These are phyloP conservation scores for Hippolais icterina DNA, from an alignment of 2,113 vertebrate species.

Conservation along the genomic window DNA sequence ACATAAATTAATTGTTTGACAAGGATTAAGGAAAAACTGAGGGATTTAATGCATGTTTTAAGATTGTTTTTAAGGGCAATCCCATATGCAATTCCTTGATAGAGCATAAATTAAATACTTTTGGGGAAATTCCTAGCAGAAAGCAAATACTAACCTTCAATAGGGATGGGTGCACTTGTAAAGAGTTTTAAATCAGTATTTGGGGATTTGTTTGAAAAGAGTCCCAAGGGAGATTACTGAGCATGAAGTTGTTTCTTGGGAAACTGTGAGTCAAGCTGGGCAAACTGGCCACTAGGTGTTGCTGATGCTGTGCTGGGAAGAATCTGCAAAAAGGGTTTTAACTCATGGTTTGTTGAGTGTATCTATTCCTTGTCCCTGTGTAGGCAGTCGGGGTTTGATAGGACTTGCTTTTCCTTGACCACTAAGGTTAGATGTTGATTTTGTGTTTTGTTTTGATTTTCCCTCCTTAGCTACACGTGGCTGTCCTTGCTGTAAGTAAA, in stretches of 20 bases:
- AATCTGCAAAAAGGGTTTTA: background rate
- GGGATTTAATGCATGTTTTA: background rate
- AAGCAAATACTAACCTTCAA: background rate
- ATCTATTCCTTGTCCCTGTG: background rate
- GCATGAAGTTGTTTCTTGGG: background rate
- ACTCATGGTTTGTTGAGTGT: background rate
- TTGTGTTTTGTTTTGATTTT: background rate
- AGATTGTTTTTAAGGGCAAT: background rate
- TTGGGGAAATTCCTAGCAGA: background rate
- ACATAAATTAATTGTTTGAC: background rate
- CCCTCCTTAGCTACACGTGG: slow-evolving; percentile 67
- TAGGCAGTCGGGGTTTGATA: background rate
- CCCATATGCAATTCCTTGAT: background rate
- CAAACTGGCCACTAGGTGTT: slow-evolving; percentile 69
- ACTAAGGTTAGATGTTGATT: background rate
- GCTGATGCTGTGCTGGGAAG: slow-evolving; percentile 52
- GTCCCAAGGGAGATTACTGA: background rate
- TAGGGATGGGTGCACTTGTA: background rate
- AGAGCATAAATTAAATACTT: background rate
- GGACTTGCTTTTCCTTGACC: background rate
- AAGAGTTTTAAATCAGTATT: background rate
- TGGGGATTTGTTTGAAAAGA: background rate
- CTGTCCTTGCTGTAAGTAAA: slow-evolving; percentile 77
- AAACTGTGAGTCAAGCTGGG: background rate
- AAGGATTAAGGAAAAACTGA: background rate